phyloP scores from a whole-genome alignment of 2,797 vertebrate species.

The Molothrus aeneus region DNA sequence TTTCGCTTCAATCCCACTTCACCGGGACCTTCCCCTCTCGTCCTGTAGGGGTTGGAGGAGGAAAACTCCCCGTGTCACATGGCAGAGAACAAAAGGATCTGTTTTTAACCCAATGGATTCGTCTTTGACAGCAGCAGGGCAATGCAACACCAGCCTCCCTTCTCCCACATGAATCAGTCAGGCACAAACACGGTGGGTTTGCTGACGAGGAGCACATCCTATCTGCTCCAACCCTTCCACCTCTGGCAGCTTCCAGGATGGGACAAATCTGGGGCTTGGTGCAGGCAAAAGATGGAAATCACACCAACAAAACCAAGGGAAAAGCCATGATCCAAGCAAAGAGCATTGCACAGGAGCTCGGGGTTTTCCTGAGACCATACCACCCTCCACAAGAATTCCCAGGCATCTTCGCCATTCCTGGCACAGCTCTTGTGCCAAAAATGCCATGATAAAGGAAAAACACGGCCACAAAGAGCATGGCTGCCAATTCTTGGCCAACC shows the following conservation, averaged over 20 bases:
- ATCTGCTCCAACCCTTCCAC: not conserved
- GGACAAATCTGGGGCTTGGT: not conserved
- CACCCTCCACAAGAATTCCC: not conserved
- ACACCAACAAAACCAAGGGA: accelerated
- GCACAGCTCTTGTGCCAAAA: not conserved
- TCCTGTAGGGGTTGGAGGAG: not conserved
- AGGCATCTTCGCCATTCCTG: accelerated
- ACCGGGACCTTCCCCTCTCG: not conserved
- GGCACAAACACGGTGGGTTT: not conserved
- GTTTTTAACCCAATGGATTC: not conserved
- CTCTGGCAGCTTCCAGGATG: not conserved
- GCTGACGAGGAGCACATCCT: not conserved
- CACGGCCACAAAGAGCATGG: accelerated
- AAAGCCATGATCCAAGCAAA: accelerated
- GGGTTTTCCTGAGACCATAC: accelerated
- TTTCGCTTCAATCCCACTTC: accelerated
- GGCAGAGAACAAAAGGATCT: not conserved
- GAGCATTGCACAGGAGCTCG: accelerated
- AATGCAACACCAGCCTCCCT: accelerated
- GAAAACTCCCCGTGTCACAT: accelerated
- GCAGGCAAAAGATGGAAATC: not conserved
- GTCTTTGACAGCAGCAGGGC: accelerated
- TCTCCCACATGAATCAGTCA: not conserved
- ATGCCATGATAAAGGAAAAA: not conserved
- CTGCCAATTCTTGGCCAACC: not conserved